Conservation (phyloP, 2,797 vertebrate species). For the Acestrorhynchus altus region DNA sequence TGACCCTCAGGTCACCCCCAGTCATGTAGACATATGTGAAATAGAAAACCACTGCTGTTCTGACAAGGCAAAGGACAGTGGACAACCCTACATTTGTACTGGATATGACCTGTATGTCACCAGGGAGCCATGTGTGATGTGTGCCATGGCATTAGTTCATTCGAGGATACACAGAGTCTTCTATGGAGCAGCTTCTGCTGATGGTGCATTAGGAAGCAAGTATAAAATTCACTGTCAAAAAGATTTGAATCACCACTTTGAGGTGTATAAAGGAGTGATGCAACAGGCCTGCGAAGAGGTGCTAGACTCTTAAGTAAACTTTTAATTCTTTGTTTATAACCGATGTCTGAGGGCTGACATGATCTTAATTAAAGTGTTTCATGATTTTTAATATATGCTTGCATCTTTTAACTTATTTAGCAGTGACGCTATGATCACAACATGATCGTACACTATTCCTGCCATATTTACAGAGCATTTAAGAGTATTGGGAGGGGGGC, state of each 20-base stretch:
- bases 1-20: neutral
- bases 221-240: constrained; percentile 83
- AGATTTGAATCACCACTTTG: constrained; percentile 88
- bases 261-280: constrained; percentile 84
- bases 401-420: no score
- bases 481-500: no score
- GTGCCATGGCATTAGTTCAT: constrained; percentile 90
- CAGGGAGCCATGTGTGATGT: constrained; percentile 90
- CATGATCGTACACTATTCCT: no score
- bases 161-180: constrained; percentile 86
- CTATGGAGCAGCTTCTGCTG: constrained; percentile 76
- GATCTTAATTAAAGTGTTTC: neutral
- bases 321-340: constrained; percentile 1
- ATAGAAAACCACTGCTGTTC: neutral
- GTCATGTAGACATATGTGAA: neutral
- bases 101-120: constrained; percentile 89
- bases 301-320: neutral
- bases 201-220: constrained; percentile 83
- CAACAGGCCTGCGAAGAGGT: constrained; percentile 75
- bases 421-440: no score
- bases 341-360: no score
- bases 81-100: constrained; percentile 85
- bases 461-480: no score
- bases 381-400: no score
- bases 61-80: constrained; percentile 23